Evolutionary conservation across 2,888 invertebrate species (phyloP), one percentile per base, ranked within the genome.

Genomic region (Oscheius sp.): DNA sequence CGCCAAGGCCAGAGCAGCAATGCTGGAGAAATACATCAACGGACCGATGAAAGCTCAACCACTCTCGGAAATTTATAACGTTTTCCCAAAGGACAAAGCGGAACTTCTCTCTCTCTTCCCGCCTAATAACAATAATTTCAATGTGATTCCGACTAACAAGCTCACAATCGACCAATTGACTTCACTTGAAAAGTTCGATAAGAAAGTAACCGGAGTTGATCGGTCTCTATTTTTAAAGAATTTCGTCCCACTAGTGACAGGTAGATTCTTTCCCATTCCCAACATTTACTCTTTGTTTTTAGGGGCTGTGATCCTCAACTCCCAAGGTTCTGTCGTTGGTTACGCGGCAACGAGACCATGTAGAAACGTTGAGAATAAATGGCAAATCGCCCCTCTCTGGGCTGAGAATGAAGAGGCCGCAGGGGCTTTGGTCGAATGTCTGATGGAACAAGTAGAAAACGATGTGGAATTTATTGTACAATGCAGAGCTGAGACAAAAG

Each of bases 401-500:
- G 55, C 55, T 6, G 55, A 55, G 17, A 25, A 55, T 20, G 55
- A 55, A n/a, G 55, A 55, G 34, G 55, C 55, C 10, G 55, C 55
- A n/a, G 33, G 55, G 17, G 55, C 55, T 17, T 25, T 55, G 5
- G 5, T 55, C 17, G 55, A 55, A 15, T 20, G 20, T 12, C 20
- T 55, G n/a, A 20, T 55, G 33, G 37, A 55, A 10, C 33, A 55
- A 23, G 34, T 55, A 15, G 34, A 55, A 55, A 34, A 6, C 8
- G 55, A 55, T 17, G 55, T 55, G 34, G 33, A 33, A 4, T 55
- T 55, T 34, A 34, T 55, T 23, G 55, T 55, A n/a, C 55, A 55
- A 34, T 55, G 55, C 37, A 31, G 55, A n/a, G 34, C 33, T 20
- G 55, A 55, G 23, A 55, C 55, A 17, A 15, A 25, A 5, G 55